Percentiles rank a stretch among this genome's conserved stretches.
Conservation (phyloP, 1,140 invertebrate species). For the Nasonia longicornis region DNA sequence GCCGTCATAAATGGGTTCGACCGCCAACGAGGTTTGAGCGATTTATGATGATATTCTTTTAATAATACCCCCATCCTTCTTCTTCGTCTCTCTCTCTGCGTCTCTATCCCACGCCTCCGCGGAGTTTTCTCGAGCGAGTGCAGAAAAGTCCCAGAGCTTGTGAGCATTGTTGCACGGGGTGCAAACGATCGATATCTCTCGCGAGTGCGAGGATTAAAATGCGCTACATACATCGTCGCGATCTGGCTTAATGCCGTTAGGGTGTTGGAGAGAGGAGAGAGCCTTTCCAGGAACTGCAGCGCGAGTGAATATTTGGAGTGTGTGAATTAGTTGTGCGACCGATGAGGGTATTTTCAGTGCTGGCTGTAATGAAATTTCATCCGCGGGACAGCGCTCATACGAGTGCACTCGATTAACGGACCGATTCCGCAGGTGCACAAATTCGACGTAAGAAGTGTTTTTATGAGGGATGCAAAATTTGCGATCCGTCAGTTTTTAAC, state of each 20-base stretch:
- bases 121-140: neutral
- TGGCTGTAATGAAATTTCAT: conserved; percentile 16
- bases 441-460: too few relatives aligned
- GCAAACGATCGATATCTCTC: too few relatives aligned
- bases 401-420: neutral
- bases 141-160: neutral
- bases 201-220: too few relatives aligned
- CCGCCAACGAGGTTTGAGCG: conserved; percentile 41
- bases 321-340: neutral
- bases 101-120: neutral
- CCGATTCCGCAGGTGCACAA: neutral
- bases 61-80: neutral
- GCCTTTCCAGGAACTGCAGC: neutral
- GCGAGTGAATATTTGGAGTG: neutral
- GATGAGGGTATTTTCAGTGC: neutral
- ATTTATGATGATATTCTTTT: neutral
- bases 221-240: too few relatives aligned
- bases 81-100: neutral
- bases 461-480: too few relatives aligned
- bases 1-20: conserved; percentile 38
- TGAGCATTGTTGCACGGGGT: too few relatives aligned
- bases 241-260: too few relatives aligned
- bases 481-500: too few relatives aligned
- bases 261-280: neutral
- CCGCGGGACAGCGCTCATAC: neutral